Evolutionary conservation across 2,797 vertebrate genomes (phyloP).

Genomic region (Gobio occitaniae): DNA sequence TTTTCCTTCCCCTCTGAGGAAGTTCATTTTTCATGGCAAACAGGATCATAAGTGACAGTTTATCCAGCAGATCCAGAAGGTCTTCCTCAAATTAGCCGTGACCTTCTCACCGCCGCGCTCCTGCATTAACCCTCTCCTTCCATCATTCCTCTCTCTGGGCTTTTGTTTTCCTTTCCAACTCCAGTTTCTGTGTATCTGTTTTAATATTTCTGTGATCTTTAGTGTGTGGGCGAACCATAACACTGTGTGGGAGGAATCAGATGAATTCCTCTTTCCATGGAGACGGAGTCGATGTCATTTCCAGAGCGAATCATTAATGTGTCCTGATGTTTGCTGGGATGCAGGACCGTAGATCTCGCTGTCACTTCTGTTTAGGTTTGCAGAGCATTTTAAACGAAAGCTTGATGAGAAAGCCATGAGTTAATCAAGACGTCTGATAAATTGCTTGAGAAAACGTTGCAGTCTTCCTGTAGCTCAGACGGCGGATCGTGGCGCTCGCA

Average conservation of each 20-base stretch:
- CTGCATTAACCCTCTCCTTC: conserved; percentile 55
- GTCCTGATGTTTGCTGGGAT: conserved; percentile 46
- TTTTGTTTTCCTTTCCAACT: not conserved
- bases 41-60: conserved; percentile 80
- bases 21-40: conserved; percentile 79
- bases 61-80: conserved; percentile 85
- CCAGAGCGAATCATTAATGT: conserved; percentile 15
- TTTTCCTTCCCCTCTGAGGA: conserved; percentile 72
- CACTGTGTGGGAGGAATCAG: not conserved
- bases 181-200: conserved; percentile 13
- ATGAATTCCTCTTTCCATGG: not conserved
- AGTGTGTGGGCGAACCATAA: not conserved
- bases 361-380: conserved; percentile 79
- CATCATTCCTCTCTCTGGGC: not conserved
- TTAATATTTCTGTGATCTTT: not conserved
- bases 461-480: no score
- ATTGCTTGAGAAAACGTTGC: conserved; percentile 73
- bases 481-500: no score
- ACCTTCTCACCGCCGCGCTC: conserved; percentile 31
- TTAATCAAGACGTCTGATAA: conserved; percentile 78
- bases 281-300: not conserved
- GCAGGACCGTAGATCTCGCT: conserved; percentile 78
- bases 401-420: conserved; percentile 78
- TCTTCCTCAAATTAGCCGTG: conserved; percentile 85
- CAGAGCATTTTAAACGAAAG: conserved; percentile 67